Conservation (phyloP, 2,797 vertebrate genomes). For the Myioborus melanocephalus region DNA sequence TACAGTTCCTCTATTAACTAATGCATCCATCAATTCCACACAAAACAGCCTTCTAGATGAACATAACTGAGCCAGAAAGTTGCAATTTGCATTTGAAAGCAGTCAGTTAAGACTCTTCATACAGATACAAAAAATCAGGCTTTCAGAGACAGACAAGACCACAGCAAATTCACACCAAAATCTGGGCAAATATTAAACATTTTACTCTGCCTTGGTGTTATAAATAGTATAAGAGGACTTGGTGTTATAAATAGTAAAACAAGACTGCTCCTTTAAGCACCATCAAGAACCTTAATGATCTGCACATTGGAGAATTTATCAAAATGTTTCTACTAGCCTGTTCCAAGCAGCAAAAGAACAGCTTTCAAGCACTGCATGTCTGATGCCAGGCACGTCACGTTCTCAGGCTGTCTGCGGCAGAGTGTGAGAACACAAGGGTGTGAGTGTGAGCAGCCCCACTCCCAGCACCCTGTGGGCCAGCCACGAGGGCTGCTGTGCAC, state of each 20-base stretch:
- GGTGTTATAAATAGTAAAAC: background rate
- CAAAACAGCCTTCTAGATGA: background rate
- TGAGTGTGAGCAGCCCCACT: background rate
- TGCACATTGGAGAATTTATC: slow-evolving; percentile 15
- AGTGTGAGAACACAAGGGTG: slow-evolving; percentile 4
- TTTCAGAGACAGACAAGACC: background rate
- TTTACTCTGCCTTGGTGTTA: background rate
- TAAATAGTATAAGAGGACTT: background rate
- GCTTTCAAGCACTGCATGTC: background rate
- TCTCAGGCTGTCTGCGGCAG: slow-evolving; percentile 15
- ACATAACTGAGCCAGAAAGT: background rate
- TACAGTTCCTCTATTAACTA: background rate
- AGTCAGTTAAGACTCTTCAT: background rate
- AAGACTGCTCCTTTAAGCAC: background rate
- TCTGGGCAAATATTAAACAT: background rate
- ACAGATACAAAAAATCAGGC: background rate
- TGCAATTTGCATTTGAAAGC: background rate
- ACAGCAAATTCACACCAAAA: background rate
- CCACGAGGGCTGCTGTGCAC: background rate
- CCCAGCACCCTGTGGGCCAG: background rate
- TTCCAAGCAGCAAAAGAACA: slow-evolving; percentile 44
- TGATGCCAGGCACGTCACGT: background rate
- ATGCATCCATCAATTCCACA: background rate
- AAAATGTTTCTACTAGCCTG: slow-evolving; percentile 34
- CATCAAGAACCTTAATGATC: background rate